Evolutionary conservation across 1,140 invertebrate genomes (phyloP).

Genomic region (Brachionus koreanus): DNA sequence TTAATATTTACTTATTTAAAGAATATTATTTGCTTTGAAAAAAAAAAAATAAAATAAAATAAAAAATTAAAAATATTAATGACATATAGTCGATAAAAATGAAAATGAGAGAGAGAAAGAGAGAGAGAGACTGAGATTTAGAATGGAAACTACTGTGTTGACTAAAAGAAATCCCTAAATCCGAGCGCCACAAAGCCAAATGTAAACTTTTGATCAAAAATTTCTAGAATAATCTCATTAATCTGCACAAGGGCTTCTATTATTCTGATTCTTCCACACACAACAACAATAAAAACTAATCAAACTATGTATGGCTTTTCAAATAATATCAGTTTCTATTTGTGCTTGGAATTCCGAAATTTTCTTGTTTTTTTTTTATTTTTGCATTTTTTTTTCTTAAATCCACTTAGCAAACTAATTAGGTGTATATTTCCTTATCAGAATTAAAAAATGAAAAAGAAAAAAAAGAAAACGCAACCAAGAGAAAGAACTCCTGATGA

Average conservation of each 20-base stretch:
- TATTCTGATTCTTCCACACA: constrained; percentile 4
- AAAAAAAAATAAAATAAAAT: constrained; percentile 1
- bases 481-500: constrained; percentile 11
- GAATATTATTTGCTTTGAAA: constrained; percentile 40
- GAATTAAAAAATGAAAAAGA: not conserved
- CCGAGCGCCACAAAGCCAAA: not conserved
- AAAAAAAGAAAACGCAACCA: not conserved
- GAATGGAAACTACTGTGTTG: not conserved
- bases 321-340: constrained; percentile 34
- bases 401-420: constrained; percentile 42
- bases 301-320: constrained; percentile 17
- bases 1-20: constrained; percentile 41
- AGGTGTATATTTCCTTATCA: constrained; percentile 37
- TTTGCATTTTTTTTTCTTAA: not conserved
- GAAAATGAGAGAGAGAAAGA: too few relatives aligned
- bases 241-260: constrained; percentile 18
- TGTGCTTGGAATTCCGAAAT: not conserved
- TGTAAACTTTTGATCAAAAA: not conserved
- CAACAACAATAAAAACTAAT: constrained; percentile 15
- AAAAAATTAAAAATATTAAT: constrained; percentile 35
- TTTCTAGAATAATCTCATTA: constrained; percentile 19
- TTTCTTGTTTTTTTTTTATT: not conserved
- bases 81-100: not conserved
- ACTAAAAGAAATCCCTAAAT: not conserved
- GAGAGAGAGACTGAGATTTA: not conserved